phyloP scores from a whole-genome alignment of 2,113 vertebrate genomes.

The Brachirus orientalis region DNA sequence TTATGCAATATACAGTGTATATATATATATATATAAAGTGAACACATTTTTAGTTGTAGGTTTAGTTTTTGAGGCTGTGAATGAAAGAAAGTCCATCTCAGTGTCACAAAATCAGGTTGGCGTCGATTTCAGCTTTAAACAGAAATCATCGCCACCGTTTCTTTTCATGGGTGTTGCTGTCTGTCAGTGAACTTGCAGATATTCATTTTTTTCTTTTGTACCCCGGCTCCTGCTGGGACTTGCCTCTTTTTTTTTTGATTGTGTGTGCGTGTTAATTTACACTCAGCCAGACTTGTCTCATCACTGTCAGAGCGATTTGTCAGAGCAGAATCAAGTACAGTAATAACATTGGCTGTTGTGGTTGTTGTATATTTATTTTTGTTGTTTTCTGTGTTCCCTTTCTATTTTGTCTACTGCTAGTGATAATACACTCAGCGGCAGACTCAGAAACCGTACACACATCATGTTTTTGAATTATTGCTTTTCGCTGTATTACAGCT shows the following conservation, averaged over 20 bases:
- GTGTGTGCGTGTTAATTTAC: conserved; percentile 2
- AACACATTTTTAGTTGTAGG: too few relatives aligned
- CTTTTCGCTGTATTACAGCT: conserved; percentile 42
- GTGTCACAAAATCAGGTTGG: too few relatives aligned
- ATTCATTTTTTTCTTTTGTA: conserved; percentile 35
- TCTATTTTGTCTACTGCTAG: too few relatives aligned
- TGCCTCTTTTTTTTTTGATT: conserved; percentile 27
- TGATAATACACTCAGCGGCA: conserved; percentile 7
- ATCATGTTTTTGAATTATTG: conserved; percentile 28
- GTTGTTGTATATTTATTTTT: not conserved
- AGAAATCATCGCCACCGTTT: not conserved
- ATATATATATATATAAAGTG: too few relatives aligned
- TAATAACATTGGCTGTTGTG: not conserved
- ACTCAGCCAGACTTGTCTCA: conserved; percentile 34
- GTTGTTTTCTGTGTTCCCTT: too few relatives aligned
- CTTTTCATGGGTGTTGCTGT: conserved; percentile 17
- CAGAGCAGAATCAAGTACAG: too few relatives aligned
- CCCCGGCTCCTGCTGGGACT: conserved; percentile 57
- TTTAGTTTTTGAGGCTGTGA: too few relatives aligned
- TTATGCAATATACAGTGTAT: too few relatives aligned
- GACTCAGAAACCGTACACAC: conserved; percentile 10
- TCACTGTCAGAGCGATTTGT: conserved; percentile 25
- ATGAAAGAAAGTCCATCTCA: too few relatives aligned
- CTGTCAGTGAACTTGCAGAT: conserved; percentile 49
- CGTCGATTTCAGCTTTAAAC: not conserved